These are phyloP conservation scores for Dinothrombium tinctorium DNA, from an alignment of 1,140 invertebrate species.

Conservation along the genomic window DNA sequence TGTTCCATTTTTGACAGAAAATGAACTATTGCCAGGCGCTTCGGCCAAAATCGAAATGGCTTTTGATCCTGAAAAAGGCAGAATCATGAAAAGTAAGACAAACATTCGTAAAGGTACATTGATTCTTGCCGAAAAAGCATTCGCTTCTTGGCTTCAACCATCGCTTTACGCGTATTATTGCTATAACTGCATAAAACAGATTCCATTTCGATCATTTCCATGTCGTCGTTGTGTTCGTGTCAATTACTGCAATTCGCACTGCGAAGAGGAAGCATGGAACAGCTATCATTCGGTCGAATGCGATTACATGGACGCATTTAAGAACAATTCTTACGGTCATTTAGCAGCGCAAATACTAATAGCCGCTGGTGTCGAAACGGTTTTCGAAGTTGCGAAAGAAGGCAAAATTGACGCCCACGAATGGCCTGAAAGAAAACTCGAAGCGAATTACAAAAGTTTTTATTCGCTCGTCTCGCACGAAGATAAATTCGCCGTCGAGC, in stretches of 20 bases:
- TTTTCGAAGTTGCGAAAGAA: not conserved
- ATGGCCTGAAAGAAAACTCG: not conserved
- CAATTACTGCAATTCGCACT: not conserved
- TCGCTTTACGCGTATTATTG: not conserved
- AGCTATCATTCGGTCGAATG: not conserved
- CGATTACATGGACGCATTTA: not conserved
- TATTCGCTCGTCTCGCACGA: not conserved
- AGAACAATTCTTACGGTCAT: not conserved
- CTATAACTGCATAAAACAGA: not conserved
- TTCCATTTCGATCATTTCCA: not conserved
- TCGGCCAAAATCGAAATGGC: too few species aligned
- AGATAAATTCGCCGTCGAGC: not conserved
- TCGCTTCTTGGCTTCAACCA: not conserved
- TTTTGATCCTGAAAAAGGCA: too few species aligned
- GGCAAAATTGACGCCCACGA: not conserved
- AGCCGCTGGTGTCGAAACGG: not conserved
- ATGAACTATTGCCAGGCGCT: too few species aligned
- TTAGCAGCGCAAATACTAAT: not conserved
- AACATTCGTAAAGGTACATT: not conserved
- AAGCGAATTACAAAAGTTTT: not conserved
- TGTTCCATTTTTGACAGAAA: too few species aligned
- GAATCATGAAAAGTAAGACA: too few species aligned
- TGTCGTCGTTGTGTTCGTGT: not conserved
- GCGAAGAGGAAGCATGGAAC: not conserved
- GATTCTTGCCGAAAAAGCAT: not conserved